Evolutionary conservation across 1,140 invertebrate species (phyloP).

Genomic region (Neodiprion virginianus): DNA sequence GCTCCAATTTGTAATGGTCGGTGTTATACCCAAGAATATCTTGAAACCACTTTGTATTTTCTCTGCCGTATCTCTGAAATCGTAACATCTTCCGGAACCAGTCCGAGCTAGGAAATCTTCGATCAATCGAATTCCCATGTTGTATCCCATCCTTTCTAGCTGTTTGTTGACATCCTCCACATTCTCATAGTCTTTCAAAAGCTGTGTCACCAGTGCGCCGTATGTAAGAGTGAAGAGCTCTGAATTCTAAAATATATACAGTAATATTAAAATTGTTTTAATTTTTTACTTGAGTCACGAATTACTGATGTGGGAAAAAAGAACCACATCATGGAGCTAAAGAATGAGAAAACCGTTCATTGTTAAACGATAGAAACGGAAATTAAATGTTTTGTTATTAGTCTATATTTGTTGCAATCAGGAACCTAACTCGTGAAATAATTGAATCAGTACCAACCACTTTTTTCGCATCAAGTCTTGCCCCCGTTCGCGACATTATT

Average conservation of each 20-base stretch:
- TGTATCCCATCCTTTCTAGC: conserved; percentile 93
- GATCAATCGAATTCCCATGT: conserved; percentile 96
- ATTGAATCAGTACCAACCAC: conserved; percentile 62
- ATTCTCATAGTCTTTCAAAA: conserved; percentile 97
- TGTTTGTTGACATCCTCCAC: conserved; percentile 96
- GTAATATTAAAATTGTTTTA: conserved; percentile 25
- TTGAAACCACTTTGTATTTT: conserved; percentile 91
- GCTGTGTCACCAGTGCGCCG: conserved; percentile 94
- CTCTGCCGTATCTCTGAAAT: conserved; percentile 96
- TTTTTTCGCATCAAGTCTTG: conserved; percentile 71
- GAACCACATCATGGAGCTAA: not conserved
- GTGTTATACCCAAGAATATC: conserved; percentile 91
- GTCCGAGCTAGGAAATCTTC: conserved; percentile 97
- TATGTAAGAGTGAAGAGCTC: conserved; percentile 98
- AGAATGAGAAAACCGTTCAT: not conserved
- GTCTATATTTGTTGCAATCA: conserved; percentile 14
- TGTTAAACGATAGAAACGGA: conserved; percentile 9
- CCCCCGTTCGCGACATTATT: conserved; percentile 68
- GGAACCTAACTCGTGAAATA: not conserved
- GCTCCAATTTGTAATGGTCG: conserved; percentile 93
- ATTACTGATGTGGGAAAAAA: conserved; percentile 6
- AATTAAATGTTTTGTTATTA: not conserved
- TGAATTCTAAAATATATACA: conserved; percentile 80
- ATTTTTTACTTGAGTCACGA: not conserved
- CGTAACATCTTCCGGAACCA: conserved; percentile 87